Evolutionary conservation across 2,888 invertebrate genomes (phyloP).

Genomic region (Cepaea hortensis): DNA sequence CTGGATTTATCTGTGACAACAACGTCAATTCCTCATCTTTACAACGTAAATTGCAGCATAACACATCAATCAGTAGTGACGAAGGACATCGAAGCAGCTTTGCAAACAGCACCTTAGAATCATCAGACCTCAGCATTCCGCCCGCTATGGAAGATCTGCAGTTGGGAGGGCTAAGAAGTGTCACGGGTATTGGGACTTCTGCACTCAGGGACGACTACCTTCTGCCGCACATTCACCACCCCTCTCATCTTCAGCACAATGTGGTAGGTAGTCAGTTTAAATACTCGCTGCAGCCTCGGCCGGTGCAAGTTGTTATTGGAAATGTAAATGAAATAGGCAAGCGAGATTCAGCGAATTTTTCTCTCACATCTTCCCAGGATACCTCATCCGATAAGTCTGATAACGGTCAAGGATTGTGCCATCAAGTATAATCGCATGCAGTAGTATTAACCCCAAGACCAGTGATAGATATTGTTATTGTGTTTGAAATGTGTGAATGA

Average conservation of each 20-base stretch:
- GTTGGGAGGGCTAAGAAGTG: conserved; percentile 57
- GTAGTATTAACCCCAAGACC: background rate
- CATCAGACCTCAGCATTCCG: conserved; percentile 45
- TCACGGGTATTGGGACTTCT: background rate
- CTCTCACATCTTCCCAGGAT: conserved; percentile 76
- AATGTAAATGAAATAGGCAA: conserved; percentile 67
- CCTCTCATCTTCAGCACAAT: conserved; percentile 18
- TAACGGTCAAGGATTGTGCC: conserved; percentile 78
- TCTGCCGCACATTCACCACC: conserved; percentile 26
- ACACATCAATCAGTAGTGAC: conserved; percentile 38
- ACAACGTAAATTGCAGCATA: conserved; percentile 31
- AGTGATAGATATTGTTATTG: too few relatives aligned
- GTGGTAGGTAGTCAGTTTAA: conserved; percentile 43
- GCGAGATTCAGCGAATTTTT: conserved; percentile 84
- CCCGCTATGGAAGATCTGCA: conserved; percentile 49
- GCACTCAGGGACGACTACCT: conserved; percentile 31
- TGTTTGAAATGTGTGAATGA: too few relatives aligned
- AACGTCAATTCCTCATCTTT: conserved; percentile 15
- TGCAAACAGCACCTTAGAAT: conserved; percentile 46
- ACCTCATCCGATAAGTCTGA: conserved; percentile 74
- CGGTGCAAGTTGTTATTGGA: conserved; percentile 60
- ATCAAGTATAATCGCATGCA: conserved; percentile 62
- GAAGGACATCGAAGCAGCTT: conserved; percentile 37
- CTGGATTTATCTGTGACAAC: conserved; percentile 9
- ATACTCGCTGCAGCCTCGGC: conserved; percentile 78